phyloP scores from a whole-genome alignment of 2,888 invertebrate species.

The Aplocera efformata region DNA sequence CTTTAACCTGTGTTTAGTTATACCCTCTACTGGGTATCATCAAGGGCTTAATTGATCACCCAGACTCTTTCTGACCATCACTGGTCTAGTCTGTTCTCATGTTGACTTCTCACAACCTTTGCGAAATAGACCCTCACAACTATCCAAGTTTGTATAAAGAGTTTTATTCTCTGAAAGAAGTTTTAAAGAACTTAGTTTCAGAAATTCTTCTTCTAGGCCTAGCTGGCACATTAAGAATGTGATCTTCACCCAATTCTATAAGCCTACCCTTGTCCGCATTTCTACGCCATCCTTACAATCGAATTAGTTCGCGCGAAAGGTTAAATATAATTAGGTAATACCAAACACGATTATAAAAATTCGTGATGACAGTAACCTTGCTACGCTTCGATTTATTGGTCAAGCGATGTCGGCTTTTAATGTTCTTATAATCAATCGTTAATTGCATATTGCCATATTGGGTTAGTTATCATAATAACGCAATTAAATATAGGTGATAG shows the following conservation, averaged over 20 bases:
- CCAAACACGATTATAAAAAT: constrained; percentile 10
- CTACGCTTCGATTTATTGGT: constrained; percentile 8
- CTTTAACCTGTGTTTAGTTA: no score
- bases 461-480: not conserved
- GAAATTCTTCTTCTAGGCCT: no score
- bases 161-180: no score
- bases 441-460: constrained; percentile 13
- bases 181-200: no score
- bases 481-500: not conserved
- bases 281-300: constrained; percentile 6
- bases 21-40: no score
- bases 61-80: no score
- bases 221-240: no score
- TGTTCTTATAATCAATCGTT: constrained; percentile 11
- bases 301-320: constrained; percentile 4
- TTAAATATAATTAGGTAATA: constrained; percentile 7
- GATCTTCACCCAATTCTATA: not conserved
- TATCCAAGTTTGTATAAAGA: no score
- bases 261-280: constrained; percentile 5
- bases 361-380: constrained; percentile 14
- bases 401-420: constrained; percentile 16
- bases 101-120: no score
- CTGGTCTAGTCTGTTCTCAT: no score
- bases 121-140: no score
- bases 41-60: no score